phyloP scores from a whole-genome alignment of 2,113 vertebrate species.

The Neomonachus schauinslandi region DNA sequence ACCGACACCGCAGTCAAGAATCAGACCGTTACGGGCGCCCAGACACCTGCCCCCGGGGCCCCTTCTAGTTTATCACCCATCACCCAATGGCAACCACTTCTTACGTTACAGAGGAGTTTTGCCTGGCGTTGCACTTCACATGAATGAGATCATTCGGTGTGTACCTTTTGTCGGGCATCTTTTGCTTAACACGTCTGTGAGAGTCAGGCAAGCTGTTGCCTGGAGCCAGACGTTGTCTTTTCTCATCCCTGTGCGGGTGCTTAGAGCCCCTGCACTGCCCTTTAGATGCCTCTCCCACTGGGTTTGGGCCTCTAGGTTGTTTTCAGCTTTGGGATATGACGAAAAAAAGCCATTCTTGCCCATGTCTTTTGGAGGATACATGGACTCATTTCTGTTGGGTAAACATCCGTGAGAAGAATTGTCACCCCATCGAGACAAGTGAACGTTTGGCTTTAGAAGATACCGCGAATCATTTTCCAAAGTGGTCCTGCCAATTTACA shows the following conservation, averaged over 20 bases:
- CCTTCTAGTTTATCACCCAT: not conserved
- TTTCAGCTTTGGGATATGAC: not conserved
- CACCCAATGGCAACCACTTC: not conserved
- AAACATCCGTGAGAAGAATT: not conserved
- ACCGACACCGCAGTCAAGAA: not conserved
- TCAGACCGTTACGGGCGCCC: not conserved
- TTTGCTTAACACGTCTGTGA: not conserved
- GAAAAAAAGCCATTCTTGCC: not conserved
- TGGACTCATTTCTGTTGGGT: not conserved
- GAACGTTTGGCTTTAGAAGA: not conserved
- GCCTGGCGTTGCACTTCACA: not conserved
- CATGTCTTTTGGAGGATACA: not conserved
- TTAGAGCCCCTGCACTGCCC: fast-evolving
- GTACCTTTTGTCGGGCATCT: not conserved
- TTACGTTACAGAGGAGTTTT: not conserved
- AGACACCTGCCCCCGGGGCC: not conserved
- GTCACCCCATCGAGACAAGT: not conserved
- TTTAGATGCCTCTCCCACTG: fast-evolving
- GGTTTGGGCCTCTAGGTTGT: not conserved
- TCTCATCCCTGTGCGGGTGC: not conserved
- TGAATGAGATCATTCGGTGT: not conserved
- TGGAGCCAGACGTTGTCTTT: not conserved
- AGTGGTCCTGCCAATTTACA: not conserved
- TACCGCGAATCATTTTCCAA: not conserved
- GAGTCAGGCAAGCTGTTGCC: not conserved